phyloP scores from a whole-genome alignment of 2,113 vertebrate species.

The Ptilorrhoa leucosticta region DNA sequence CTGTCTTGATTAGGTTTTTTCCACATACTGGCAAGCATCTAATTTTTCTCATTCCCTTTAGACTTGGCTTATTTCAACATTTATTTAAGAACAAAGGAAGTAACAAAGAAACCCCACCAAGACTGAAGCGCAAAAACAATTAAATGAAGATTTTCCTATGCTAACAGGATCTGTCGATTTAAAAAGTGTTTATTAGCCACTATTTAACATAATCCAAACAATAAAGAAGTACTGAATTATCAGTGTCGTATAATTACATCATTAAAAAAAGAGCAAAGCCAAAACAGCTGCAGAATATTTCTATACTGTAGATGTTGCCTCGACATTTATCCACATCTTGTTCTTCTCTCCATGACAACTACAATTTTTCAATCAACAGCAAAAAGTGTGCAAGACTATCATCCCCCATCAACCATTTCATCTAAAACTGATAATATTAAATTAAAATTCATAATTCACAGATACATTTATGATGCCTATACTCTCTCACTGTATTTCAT shows the following conservation, averaged over 20 bases:
- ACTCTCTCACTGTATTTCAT: background rate
- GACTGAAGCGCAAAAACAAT: background rate
- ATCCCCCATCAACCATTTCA: background rate
- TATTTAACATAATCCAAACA: background rate
- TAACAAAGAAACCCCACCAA: background rate
- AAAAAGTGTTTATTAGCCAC: background rate
- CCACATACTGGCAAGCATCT: background rate
- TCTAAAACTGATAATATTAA: background rate
- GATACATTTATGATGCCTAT: background rate
- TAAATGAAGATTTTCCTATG: background rate
- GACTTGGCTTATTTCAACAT: background rate
- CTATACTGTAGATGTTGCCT: background rate
- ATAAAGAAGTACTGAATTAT: background rate
- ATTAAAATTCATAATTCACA: background rate
- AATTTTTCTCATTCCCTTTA: background rate
- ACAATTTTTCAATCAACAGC: background rate
- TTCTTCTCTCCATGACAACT: background rate
- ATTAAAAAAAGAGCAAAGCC: background rate
- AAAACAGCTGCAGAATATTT: background rate
- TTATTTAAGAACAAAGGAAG: background rate
- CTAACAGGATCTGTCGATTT: background rate
- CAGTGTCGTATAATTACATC: background rate
- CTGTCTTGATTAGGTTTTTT: background rate
- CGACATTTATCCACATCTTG: background rate
- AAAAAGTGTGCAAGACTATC: background rate